Evolutionary conservation across 1,140 invertebrate genomes (phyloP).

Genomic region (Saccostrea cuccullata): DNA sequence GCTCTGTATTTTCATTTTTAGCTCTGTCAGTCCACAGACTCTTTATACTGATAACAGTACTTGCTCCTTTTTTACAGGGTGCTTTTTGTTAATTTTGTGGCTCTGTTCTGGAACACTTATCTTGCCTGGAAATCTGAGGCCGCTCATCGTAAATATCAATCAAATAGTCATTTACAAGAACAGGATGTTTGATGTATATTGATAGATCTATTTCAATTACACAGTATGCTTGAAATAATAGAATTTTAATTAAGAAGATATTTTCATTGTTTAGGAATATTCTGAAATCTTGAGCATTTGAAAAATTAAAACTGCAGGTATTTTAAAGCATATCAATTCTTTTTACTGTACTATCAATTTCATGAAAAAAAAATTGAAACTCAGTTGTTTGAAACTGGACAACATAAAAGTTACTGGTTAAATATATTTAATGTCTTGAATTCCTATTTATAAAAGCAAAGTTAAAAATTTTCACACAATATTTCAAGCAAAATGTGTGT

Average conservation of each 20-base stretch:
- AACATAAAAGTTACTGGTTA: too few species aligned
- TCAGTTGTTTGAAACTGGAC: too few species aligned
- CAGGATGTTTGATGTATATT: constrained; percentile 15
- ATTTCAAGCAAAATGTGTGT: neutral
- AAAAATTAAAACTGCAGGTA: too few species aligned
- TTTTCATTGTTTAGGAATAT: too few species aligned
- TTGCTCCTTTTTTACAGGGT: constrained; percentile 80
- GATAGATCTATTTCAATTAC: neutral
- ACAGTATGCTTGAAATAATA: neutral
- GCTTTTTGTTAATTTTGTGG: constrained; percentile 87
- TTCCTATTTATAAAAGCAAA: neutral
- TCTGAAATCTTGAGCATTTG: too few species aligned
- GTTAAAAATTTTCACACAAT: neutral
- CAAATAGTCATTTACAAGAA: neutral
- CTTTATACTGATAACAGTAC: neutral
- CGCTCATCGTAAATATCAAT: constrained; percentile 17
- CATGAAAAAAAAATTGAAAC: too few species aligned
- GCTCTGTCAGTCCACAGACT: too few species aligned
- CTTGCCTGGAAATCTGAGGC: constrained; percentile 74
- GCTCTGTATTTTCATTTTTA: too few species aligned
- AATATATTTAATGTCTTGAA: too few species aligned
- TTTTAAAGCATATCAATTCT: too few species aligned
- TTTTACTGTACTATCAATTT: too few species aligned
- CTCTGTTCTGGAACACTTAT: constrained; percentile 88
- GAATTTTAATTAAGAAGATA: too few species aligned